Percentiles rank a stretch among this genome's conserved stretches.
These are phyloP conservation scores for Phoebastria nigripes DNA, from an alignment of 2,797 vertebrate species.

Conservation along the genomic window DNA sequence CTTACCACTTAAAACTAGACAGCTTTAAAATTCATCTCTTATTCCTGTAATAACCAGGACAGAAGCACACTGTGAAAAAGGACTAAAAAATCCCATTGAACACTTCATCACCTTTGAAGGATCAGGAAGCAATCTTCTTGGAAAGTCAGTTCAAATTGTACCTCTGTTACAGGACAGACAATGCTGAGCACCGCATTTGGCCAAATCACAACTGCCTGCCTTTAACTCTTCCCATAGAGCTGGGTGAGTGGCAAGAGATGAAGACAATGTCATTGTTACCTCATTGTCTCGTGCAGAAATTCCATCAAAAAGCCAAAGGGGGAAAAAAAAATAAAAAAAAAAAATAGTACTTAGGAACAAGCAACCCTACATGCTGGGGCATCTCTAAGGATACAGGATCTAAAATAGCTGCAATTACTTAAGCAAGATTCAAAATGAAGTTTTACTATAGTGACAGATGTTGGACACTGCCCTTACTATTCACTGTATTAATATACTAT, in stretches of 20 bases:
- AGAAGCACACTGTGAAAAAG: not conserved
- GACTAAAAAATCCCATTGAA: not conserved
- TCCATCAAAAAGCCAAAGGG: not conserved
- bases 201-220: not conserved
- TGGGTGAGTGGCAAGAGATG: not conserved
- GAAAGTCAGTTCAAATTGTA: not conserved
- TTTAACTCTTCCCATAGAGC: not conserved
- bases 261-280: not conserved
- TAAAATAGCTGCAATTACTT: not conserved
- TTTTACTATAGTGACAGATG: not conserved
- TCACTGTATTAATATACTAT: not conserved
- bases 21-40: not conserved
- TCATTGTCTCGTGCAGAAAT: not conserved
- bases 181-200: fast-evolving
- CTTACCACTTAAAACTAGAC: not conserved
- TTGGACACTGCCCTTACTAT: not conserved
- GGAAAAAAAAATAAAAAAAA: too few relatives aligned
- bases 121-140: not conserved
- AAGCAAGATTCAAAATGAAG: not conserved
- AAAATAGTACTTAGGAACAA: not conserved
- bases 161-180: not conserved
- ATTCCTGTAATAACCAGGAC: not conserved
- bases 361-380: not conserved
- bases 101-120: not conserved
- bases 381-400: not conserved